A percentile compares a stretch with the other conserved stretches of the same genome.
phyloP scores from a whole-genome alignment of 2,797 vertebrate species.

The Decapterus maruadsi region DNA sequence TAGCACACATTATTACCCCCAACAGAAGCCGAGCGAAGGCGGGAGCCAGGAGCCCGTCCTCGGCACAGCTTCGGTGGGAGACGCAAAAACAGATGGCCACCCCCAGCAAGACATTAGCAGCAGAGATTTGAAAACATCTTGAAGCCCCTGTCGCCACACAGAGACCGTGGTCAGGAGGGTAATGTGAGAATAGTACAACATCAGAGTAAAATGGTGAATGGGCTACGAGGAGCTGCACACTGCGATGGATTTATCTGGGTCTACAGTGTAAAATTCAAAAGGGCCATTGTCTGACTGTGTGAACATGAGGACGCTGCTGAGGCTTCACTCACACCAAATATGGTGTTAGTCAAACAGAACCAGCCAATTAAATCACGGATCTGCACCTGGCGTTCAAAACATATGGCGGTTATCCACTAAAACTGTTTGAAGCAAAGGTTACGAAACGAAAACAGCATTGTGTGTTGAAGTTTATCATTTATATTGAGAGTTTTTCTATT shows the following conservation, averaged over 20 bases:
- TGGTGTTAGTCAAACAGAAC: neutral
- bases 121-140: constrained; percentile 85
- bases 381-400: neutral
- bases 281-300: constrained; percentile 22
- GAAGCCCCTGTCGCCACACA: constrained; percentile 73
- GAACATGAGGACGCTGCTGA: neutral
- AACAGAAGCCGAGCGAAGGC: constrained; percentile 66
- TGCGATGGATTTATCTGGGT: neutral
- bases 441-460: too few species aligned
- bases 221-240: constrained; percentile 31
- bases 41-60: constrained; percentile 64
- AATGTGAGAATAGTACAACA: constrained; percentile 65
- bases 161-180: constrained; percentile 75
- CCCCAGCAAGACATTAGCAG: constrained; percentile 85
- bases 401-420: neutral
- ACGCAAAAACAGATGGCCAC: constrained; percentile 84
- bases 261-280: constrained; percentile 18
- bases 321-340: neutral
- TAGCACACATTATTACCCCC: constrained; percentile 73
- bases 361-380: neutral
- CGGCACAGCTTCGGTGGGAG: constrained; percentile 74
- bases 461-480: too few species aligned
- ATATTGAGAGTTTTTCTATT: too few species aligned
- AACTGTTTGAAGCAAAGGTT: neutral
- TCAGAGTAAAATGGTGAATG: constrained; percentile 20